These are phyloP conservation scores for Parus major DNA, from an alignment of 2,113 vertebrate species.

Conservation along the genomic window DNA sequence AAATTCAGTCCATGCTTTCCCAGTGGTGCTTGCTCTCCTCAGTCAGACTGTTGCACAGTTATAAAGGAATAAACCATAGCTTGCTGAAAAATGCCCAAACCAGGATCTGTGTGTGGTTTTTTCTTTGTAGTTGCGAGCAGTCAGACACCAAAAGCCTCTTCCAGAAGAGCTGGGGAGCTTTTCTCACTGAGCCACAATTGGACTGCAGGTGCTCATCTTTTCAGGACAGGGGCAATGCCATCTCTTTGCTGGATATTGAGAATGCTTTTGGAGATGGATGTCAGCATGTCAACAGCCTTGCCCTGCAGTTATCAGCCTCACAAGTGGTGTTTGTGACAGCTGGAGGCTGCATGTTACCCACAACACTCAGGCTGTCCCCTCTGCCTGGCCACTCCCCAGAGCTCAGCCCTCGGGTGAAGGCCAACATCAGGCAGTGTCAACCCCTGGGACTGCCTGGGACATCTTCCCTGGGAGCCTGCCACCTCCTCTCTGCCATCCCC, in stretches of 20 bases:
- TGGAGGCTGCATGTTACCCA: not conserved
- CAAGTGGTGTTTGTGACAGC: not conserved
- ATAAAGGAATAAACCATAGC: not conserved
- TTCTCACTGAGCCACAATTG: not conserved
- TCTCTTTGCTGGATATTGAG: not conserved
- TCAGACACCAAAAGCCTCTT: not conserved
- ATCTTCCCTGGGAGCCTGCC: not conserved
- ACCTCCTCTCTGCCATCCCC: not conserved
- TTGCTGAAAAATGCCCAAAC: not conserved
- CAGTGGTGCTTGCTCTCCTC: not conserved
- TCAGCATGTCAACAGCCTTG: not conserved
- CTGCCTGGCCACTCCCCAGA: not conserved
- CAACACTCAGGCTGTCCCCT: accelerated
- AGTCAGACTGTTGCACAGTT: not conserved
- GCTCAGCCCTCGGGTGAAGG: not conserved
- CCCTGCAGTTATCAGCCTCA: not conserved
- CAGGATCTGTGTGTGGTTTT: not conserved
- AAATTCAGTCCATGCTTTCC: not conserved
- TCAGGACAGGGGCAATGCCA: not conserved
- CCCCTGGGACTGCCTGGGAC: not conserved
- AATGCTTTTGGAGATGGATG: not conserved
- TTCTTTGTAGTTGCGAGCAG: not conserved
- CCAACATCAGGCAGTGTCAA: not conserved
- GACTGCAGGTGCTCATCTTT: not conserved
- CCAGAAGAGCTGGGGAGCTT: not conserved